These are phyloP conservation scores for Ametastegia equiseti DNA, from an alignment of 2,888 invertebrate species.

Conservation along the genomic window DNA sequence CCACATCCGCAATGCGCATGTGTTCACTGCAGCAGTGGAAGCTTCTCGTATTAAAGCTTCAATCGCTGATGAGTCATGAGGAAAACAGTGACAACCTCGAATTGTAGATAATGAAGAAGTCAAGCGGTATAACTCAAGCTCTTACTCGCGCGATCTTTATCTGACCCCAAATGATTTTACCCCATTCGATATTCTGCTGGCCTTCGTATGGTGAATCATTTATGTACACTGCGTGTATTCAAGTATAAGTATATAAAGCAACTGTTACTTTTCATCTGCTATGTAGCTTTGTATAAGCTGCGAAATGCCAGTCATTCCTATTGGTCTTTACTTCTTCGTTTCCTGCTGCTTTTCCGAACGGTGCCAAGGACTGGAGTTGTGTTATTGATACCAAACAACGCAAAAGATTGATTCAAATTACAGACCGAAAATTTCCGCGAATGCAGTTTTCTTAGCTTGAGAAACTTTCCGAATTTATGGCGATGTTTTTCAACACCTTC, in stretches of 20 bases:
- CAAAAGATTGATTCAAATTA: too few species aligned
- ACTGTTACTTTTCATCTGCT: neutral
- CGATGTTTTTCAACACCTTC: neutral
- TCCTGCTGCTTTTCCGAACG: neutral
- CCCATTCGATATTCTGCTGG: neutral
- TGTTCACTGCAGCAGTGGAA: neutral
- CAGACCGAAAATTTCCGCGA: neutral
- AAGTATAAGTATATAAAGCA: neutral
- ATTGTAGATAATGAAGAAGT: neutral
- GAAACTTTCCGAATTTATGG: neutral
- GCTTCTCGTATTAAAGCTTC: neutral
- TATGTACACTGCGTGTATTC: neutral
- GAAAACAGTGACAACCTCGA: neutral
- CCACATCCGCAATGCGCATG: slow-evolving; percentile 23
- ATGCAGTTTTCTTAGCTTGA: neutral
- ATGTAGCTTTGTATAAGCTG: neutral
- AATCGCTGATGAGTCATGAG: slow-evolving; percentile 11
- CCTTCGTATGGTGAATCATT: neutral
- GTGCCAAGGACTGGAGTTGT: neutral
- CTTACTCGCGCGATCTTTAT: neutral
- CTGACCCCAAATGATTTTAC: neutral
- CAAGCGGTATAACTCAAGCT: neutral
- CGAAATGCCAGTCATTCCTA: neutral
- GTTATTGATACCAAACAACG: neutral
- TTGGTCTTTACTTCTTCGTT: neutral